Base-by-base conservation (phyloP, 2,113 vertebrate genomes). In the Pterocles orientalis region DNA sequence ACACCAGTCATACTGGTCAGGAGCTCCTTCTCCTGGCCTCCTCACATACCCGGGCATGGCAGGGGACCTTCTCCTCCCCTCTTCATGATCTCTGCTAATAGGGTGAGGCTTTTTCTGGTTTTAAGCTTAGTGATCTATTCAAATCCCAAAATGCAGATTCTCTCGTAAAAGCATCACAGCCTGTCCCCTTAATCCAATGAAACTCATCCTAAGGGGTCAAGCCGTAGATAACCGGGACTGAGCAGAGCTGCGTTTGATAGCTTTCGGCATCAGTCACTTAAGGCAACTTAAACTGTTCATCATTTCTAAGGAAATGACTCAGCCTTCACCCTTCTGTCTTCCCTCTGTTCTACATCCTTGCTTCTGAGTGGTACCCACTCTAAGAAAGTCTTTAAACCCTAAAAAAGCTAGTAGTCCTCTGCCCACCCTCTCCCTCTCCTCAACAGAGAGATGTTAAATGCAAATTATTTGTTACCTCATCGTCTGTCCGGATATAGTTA, bases 401-500 rank as follows among this genome's bases (percentile, higher is more conserved):
- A 18, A 61, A 92, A 86, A 69, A 94, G 69, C 73, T 5, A 9
- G 39, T 17, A 34, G 76, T 91, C 61, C 91, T 76, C 92, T 92
- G 92, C 95, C 90, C 82, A 91, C 95, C 94, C 93, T 50, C 92
- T 0, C 91, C 78, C 93, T 77, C 86, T 39, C 73, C 86, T 7
- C 2, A 34, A 23, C 73, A 65, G 69, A 25, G 85, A 34, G 94
- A 85, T 73, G 83, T 41, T 28, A 45, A 51, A 92, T 86, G 91
- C 95, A 89, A 82, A 90, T 54, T 29, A 7, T 50, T 78, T 24
- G 92, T 97, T 98, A 99, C 99, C 99, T 99, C 99, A 81, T 99
- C 99, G 36, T 99, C 99, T 95, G 99, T 98, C 91, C 98, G 98
- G 88, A 98, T 98, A 34, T 99, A 99, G 81, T 99, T 99, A 82